Conservation (phyloP, 2,888 invertebrate genomes). For the Malacosoma neustria region DNA sequence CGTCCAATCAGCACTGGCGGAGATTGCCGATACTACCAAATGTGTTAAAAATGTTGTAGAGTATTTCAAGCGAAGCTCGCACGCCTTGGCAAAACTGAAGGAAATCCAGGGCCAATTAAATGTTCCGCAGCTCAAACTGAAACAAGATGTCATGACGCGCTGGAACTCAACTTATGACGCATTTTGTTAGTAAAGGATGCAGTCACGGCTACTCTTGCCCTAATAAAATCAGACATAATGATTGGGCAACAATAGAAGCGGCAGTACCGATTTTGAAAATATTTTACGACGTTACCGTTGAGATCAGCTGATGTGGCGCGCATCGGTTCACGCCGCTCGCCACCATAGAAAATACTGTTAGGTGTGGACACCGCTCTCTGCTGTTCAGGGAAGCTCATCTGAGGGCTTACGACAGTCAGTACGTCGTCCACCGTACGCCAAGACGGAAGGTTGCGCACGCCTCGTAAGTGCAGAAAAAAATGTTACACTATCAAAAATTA, state of each 20-base stretch:
- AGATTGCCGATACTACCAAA: slow-evolving; percentile 5
- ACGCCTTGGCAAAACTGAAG: slow-evolving; percentile 8
- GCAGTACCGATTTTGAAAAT: slow-evolving; percentile 7
- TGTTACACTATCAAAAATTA: slow-evolving; percentile 5
- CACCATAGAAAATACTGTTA: too few relatives aligned
- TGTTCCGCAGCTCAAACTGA: slow-evolving; percentile 13
- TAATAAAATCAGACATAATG: slow-evolving; percentile 11
- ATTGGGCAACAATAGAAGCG: slow-evolving; percentile 9
- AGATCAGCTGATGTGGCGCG: too few relatives aligned
- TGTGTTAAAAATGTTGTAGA: slow-evolving; percentile 6
- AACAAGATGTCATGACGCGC: slow-evolving; percentile 16
- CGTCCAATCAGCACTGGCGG: slow-evolving; percentile 2
- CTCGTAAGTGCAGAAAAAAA: slow-evolving; percentile 12
- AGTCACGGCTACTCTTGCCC: slow-evolving; percentile 14
- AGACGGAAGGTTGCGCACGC: too few relatives aligned
- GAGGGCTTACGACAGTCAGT: too few relatives aligned
- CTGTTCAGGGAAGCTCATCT: too few relatives aligned
- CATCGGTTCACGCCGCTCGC: too few relatives aligned
- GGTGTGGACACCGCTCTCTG: too few relatives aligned
- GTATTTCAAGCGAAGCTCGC: slow-evolving; percentile 13
- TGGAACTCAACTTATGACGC: slow-evolving; percentile 20
- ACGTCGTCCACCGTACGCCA: too few relatives aligned
- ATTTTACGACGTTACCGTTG: slow-evolving; percentile 15
- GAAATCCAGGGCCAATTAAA: slow-evolving; percentile 13
- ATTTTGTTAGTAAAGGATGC: slow-evolving; percentile 13